Evolutionary conservation across 2,888 invertebrate genomes (phyloP), one percentile per base, ranked within the genome.

Genomic region (Ashinkailepas kermadecensis): DNA sequence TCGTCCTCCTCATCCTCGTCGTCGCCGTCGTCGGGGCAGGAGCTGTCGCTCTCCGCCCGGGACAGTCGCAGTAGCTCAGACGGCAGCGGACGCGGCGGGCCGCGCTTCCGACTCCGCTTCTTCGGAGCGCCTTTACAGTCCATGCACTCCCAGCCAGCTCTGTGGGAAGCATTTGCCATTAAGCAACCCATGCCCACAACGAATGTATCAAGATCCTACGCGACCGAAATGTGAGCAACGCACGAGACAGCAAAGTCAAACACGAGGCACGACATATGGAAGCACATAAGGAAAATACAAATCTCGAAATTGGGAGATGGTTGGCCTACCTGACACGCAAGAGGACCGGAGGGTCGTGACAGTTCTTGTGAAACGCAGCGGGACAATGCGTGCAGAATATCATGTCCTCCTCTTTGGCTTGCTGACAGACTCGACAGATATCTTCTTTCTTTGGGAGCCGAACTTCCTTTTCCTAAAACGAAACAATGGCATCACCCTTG

Each of bases 301-400:
- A 67, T 67, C 11, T 21, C 18, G 21, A 67, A 23, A 15, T 67
- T 67, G 23, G 18, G 11, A 67, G 15, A 67, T 10, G 21, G 10
- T 21, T 2, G 9, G 58, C 82, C 80, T 21, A 84, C 84, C 83
- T 83, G 23, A 83, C 83, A 23, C 84, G 81, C 56, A 82, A 82
- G 10, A 82, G 81, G 18, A 83, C 79, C 13, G 84, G 83, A 56
- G 84, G 84, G 78, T 82, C 80, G 74, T 84, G 84, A 56, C 84
- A 84, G 80, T 82, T 82, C 2, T 83, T 83, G 74, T 84, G 84
- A 56, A 83, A 84, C 7, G 84, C 82, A 13, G 84, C 83, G 23
- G 81, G 82, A 70, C 84, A 84, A 23, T 64, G 59, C 57, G 80
- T 74, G 81, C 84, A 84, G 67, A 82, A 82, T 39, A 83, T 84